Evolutionary conservation across 2,797 vertebrate genomes (phyloP).

Genomic region (Peromyscus eremicus): DNA sequence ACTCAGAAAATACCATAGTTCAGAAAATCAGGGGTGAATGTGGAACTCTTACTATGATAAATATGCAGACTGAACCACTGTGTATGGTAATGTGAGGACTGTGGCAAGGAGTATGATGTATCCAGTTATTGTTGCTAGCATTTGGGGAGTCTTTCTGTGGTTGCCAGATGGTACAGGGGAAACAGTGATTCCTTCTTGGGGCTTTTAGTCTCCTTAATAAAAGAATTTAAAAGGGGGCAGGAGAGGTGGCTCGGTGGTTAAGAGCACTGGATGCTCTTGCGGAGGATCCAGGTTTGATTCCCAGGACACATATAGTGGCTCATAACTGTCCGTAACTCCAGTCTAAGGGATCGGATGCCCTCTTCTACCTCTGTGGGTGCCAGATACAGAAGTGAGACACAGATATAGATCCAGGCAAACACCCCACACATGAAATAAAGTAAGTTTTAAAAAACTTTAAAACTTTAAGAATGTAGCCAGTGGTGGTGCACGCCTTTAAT

Average conservation of each 20-base stretch:
- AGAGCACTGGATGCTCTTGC: neutral
- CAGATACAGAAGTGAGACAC: neutral
- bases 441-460: neutral
- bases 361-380: neutral
- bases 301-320: neutral
- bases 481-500: too few species aligned
- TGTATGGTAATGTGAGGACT: neutral
- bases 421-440: neutral
- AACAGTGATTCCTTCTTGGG: neutral
- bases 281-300: neutral
- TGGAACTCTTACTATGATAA: neutral
- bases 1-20: neutral
- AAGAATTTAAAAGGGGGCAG: too few species aligned
- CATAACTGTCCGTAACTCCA: neutral
- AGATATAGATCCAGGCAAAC: neutral
- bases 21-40: neutral
- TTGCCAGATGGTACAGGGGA: neutral
- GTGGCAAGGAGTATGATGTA: neutral
- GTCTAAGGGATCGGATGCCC: neutral
- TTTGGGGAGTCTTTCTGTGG: neutral
- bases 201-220: neutral
- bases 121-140: neutral
- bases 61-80: too few species aligned
- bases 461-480: neutral
- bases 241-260: neutral